A percentile compares a stretch with the other conserved stretches of the same genome.
These are phyloP conservation scores for Rotaria socialis DNA, from an alignment of 2,888 invertebrate genomes.

Conservation along the genomic window DNA sequence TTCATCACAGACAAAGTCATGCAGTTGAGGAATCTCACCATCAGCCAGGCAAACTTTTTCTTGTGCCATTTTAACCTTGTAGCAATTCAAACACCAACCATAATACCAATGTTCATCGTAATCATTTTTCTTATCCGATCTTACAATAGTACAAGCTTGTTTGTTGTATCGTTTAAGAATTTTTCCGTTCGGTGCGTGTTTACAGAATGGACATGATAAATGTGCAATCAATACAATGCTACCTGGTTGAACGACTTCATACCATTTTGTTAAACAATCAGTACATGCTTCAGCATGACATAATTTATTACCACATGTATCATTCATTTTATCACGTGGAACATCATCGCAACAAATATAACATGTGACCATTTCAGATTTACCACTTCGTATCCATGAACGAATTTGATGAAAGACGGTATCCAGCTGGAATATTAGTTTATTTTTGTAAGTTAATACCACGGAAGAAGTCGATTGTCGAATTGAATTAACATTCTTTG, in stretches of 20 bases:
- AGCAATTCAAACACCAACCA: neutral
- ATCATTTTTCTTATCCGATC: neutral
- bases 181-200: neutral
- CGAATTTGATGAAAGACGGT: neutral
- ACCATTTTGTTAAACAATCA: constrained; percentile 20
- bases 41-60: neutral
- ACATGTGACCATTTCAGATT: neutral
- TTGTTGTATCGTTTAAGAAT: neutral
- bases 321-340: no score
- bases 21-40: neutral
- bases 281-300: neutral
- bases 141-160: neutral
- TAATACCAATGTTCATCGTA: neutral
- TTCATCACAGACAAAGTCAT: neutral
- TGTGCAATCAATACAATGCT: neutral
- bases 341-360: no score
- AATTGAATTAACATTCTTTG: neutral
- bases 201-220: constrained; percentile 10
- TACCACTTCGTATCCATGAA: neutral
- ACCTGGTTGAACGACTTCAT: neutral
- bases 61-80: neutral
- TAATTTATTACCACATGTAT: neutral
- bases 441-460: neutral
- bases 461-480: neutral
- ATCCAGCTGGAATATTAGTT: neutral